Evolutionary conservation across 2,113 vertebrate species (phyloP), one percentile per base, ranked within the genome.

Genomic region (Bos javanicus): DNA sequence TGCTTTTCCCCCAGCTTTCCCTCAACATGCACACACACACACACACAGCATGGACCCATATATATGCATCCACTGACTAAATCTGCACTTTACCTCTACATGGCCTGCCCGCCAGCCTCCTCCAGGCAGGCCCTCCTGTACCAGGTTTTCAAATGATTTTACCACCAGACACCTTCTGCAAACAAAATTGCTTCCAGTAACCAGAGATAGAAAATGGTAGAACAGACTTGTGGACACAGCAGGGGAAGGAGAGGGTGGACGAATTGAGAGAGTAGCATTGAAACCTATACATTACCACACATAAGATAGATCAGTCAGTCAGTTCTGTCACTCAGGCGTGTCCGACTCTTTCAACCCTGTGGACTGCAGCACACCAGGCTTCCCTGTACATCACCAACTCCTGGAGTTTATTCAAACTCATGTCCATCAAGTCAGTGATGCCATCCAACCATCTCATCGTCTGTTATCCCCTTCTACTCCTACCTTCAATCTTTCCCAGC

Each of bases 271-370:
- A 36, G n/a, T 36, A 71, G 13, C 64, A 71, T 21, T 71, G 64
- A 71, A 36, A 19, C n/a, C 21, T 5, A 36, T 19, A 36, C n/a
- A 21, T 71, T n/a, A 36, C 64, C 64, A 71, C 15, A 64, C 7
- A 1, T 64, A n/a, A 64, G n/a, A n/a, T 4, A 64, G 30, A 64
- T 64, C 30, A 64, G 62, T 17, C 62, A n/a, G 15, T 64, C 62
- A 64, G 33, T n/a, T n/a, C 15, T 8, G 30, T 64, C 15, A 17
- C 15, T 64, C 62, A 64, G 6, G 14, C 0, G 0, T 64, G 7
- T 64, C 62, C 1, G 0, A 64, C 30, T 64, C 30, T 16, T 64
- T 64, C 1, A 0, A 64, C 30, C 7, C 60, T 6, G 0, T 17
- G 62, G 15, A 64, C 15, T 9, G 15, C 62, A n/a, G 62, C 62